phyloP scores from a whole-genome alignment of 2,113 vertebrate genomes.

The Boulengerochromis microlepis region DNA sequence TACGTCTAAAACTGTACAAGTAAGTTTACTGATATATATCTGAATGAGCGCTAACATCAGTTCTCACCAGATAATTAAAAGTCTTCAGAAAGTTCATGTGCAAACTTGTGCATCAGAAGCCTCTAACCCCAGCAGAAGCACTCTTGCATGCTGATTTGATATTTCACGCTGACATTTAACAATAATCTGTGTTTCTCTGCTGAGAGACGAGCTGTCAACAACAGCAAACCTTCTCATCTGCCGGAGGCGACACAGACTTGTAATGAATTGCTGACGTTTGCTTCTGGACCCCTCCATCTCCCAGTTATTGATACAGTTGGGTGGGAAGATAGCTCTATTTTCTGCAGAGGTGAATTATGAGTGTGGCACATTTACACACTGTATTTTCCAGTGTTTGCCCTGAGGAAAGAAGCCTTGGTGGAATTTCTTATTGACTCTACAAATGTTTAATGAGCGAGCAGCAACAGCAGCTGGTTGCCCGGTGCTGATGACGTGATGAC shows the following conservation, averaged over 20 bases:
- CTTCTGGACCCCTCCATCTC: slow-evolving; percentile 22
- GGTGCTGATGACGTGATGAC: slow-evolving; percentile 45
- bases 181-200: slow-evolving; percentile 38
- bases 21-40: not conserved
- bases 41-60: not conserved
- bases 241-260: slow-evolving; percentile 13
- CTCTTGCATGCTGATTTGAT: slow-evolving; percentile 25
- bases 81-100: slow-evolving; percentile 15
- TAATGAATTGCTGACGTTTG: slow-evolving; percentile 54
- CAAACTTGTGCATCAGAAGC: not conserved
- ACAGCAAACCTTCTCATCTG: slow-evolving; percentile 40
- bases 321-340: slow-evolving; percentile 49
- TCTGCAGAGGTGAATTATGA: slow-evolving; percentile 43
- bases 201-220: slow-evolving; percentile 31
- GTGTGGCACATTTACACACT: slow-evolving; percentile 48
- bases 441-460: slow-evolving; percentile 73
- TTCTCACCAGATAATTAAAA: slow-evolving; percentile 2
- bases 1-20: not conserved
- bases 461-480: slow-evolving; percentile 55
- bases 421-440: slow-evolving; percentile 69
- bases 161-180: slow-evolving; percentile 63
- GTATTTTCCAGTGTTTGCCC: slow-evolving; percentile 64
- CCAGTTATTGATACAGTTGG: slow-evolving; percentile 54
- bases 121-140: not conserved
- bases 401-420: slow-evolving; percentile 52